Conservation (phyloP, 2,888 invertebrate genomes). For the Zygogramma bicolorata region DNA sequence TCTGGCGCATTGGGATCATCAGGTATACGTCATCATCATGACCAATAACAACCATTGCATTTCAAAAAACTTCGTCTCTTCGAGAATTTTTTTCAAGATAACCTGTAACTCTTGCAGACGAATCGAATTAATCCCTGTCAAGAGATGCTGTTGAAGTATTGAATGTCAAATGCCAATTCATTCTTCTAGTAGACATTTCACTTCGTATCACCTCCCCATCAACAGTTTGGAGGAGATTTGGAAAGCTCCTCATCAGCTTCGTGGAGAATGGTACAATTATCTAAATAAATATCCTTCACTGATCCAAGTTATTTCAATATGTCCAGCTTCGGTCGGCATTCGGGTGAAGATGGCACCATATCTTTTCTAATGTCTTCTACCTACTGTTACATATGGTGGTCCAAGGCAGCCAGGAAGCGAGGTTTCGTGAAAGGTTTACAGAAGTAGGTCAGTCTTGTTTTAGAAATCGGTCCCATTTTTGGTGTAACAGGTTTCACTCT, state of each 20-base stretch:
- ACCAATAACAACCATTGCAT: not conserved
- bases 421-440: slow-evolving; percentile 1
- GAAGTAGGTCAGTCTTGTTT: not conserved
- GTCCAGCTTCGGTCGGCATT: slow-evolving; percentile 8
- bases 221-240: not conserved
- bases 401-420: not conserved
- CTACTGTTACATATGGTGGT: not conserved
- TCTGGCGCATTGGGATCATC: not conserved
- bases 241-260: slow-evolving; percentile 5
- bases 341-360: slow-evolving; percentile 15
- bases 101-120: slow-evolving; percentile 12
- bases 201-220: not conserved
- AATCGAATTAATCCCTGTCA: slow-evolving; percentile 24
- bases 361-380: slow-evolving; percentile 5
- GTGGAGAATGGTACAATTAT: slow-evolving; percentile 22
- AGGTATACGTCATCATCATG: not conserved
- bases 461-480: slow-evolving; percentile 6
- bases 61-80: slow-evolving; percentile 1
- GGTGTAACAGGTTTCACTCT: not conserved
- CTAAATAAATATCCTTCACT: slow-evolving; percentile 16
- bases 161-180: slow-evolving; percentile 24
- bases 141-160: slow-evolving; percentile 9
- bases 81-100: slow-evolving; percentile 9
- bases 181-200: not conserved
- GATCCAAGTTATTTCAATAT: slow-evolving; percentile 15